Evolutionary conservation across 2,888 invertebrate species (phyloP), one percentile per base, ranked within the genome.

Genomic region (Alviniconcha strummeri): DNA sequence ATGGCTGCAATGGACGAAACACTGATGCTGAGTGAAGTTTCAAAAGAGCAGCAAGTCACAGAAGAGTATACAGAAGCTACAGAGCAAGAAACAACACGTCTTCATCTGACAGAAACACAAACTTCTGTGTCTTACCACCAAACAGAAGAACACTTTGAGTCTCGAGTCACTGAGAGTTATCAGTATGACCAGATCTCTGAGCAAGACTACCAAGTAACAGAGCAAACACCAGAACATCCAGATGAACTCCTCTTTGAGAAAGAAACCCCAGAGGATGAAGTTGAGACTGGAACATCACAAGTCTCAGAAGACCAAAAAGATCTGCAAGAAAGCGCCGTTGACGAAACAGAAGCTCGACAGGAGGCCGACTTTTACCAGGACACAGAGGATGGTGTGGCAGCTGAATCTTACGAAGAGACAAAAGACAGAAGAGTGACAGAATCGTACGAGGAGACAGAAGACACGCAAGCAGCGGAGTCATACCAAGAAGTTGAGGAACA

Each of bases 401-500:
- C 9, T 17, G 67, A 69, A 81, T 60, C 74, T 36, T 72, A 64
- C 3, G 72, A 80, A 64, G 64, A 72, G 55, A 55, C 17, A 36
- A 79, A 69, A 7, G 78, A 81, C 19, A 11, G 2, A n/a, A 19
- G 60, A 64, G 3, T 13, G n/a, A n/a, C 13, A 54, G 55, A 69
- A 8, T 60, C 60, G 0, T 60, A 83, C 78, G 83, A 86, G 81
- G 84, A 85, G 55, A 55, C 15, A 36, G 82, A 69, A 7, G 78
- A 81, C 19, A 11, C 15, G n/a, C 13, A 76, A 64, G n/a, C n/a
- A 56, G 55, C 13, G 52, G 55, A 69, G 9, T 60, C 60, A 60
- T 60, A 83, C 78, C 82, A 86, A 83, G 84, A 85, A 13, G 78
- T 79, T n/a, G 84, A 75, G 6, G 84, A 84, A 78, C 7, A 55